These are phyloP conservation scores for Branchellion lobata DNA, from an alignment of 2,888 invertebrate genomes.

Conservation along the genomic window DNA sequence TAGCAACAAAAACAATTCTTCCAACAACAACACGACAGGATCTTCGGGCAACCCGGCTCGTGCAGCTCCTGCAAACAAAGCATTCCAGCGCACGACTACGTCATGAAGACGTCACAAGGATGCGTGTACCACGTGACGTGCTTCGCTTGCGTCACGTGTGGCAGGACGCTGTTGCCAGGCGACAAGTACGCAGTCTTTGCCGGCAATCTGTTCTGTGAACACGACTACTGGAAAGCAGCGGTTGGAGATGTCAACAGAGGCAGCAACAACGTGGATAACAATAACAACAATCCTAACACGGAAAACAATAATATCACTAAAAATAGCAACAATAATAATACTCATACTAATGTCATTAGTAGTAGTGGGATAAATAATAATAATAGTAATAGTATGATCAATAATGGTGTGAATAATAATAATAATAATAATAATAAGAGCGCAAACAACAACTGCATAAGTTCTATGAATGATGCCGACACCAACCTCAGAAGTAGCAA, in stretches of 20 bases:
- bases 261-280: too few species aligned
- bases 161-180: slow-evolving; percentile 81
- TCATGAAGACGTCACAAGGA: slow-evolving; percentile 74
- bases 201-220: slow-evolving; percentile 87
- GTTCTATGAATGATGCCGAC: too few species aligned
- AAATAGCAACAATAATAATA: neutral
- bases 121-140: slow-evolving; percentile 89
- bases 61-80: slow-evolving; percentile 88
- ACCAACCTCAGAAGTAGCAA: too few species aligned
- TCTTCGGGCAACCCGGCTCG: slow-evolving; percentile 85
- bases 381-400: neutral
- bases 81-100: slow-evolving; percentile 88
- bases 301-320: too few species aligned
- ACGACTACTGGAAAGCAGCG: slow-evolving; percentile 72
- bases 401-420: neutral
- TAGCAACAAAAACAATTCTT: too few species aligned
- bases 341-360: neutral
- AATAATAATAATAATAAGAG: neutral
- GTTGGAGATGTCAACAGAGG: neutral
- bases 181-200: slow-evolving; percentile 89
- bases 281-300: too few species aligned
- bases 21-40: too few species aligned
- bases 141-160: slow-evolving; percentile 91
- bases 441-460: neutral
- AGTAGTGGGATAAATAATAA: neutral